A percentile compares a stretch with the other conserved stretches of the same genome.
These are phyloP conservation scores for Danio aesculapii DNA, from an alignment of 2,797 vertebrate genomes.

Conservation along the genomic window DNA sequence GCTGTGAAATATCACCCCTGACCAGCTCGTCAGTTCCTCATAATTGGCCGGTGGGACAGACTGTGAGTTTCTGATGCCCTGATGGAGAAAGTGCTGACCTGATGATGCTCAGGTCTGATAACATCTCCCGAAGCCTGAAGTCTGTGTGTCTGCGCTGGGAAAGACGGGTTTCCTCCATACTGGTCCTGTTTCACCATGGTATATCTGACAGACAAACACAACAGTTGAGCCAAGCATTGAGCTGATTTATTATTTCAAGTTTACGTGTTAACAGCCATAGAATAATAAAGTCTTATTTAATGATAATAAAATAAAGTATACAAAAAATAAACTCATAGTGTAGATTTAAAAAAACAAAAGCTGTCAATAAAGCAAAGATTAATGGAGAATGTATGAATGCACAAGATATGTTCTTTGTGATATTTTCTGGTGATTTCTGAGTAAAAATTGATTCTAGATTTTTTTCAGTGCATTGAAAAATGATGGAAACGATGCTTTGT, in stretches of 20 bases:
- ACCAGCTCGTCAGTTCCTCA: slow-evolving; percentile 44
- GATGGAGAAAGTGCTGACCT: slow-evolving; percentile 49
- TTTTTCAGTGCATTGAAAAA: too few species aligned
- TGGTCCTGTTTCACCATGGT: too few species aligned
- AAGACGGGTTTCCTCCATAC: slow-evolving; percentile 37
- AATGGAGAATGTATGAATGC: too few species aligned
- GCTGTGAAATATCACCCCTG: slow-evolving; percentile 38
- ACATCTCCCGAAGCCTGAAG: slow-evolving; percentile 30
- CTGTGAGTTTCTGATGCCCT: slow-evolving; percentile 37
- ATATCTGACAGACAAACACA: not conserved
- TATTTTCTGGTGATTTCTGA: too few species aligned
- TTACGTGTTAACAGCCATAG: not conserved
- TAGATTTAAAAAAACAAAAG: too few species aligned
- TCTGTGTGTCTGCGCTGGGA: slow-evolving; percentile 44
- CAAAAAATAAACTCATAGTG: too few species aligned
- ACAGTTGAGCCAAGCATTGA: not conserved
- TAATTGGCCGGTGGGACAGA: slow-evolving; percentile 15
- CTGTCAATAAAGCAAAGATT: too few species aligned
- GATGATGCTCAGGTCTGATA: slow-evolving; percentile 45
- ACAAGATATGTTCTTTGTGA: too few species aligned
- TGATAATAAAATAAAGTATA: too few species aligned
- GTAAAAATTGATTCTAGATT: too few species aligned
- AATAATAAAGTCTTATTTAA: too few species aligned
- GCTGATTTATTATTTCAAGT: not conserved
- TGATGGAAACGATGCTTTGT: too few species aligned